Conservation (phyloP, 2,113 vertebrate species). For the Vireo altiloquus region DNA sequence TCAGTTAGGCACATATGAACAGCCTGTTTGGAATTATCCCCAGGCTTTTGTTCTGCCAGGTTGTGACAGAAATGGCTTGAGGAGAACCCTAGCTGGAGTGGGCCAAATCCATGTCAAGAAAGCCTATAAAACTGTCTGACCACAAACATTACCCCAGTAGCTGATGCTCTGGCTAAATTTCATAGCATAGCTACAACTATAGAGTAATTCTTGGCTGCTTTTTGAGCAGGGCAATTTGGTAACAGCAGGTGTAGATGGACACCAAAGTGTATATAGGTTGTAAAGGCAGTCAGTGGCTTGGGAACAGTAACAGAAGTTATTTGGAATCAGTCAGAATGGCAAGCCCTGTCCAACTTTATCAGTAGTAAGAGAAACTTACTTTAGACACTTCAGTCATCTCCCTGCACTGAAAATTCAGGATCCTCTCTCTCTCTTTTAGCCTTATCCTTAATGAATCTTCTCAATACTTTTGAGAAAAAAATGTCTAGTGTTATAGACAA, state of each 20-base stretch:
- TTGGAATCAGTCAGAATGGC: background rate
- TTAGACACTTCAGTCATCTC: background rate
- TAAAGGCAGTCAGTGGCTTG: background rate
- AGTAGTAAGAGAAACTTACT: background rate
- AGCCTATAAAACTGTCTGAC: background rate
- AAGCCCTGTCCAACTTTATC: background rate
- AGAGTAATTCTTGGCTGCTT: background rate
- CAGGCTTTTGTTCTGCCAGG: background rate
- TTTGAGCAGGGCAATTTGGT: background rate
- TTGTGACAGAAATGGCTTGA: background rate
- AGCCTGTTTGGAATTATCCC: background rate
- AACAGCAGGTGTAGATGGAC: background rate
- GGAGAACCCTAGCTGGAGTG: accelerated
- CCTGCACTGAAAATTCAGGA: background rate
- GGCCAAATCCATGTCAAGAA: background rate
- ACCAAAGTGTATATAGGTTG: background rate
- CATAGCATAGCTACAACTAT: background rate
- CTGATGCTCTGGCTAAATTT: background rate
- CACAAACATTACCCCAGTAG: background rate
- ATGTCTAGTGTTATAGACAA: background rate
- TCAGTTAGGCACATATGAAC: background rate
- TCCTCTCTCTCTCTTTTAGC: background rate
- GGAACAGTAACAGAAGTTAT: background rate
- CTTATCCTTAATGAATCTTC: background rate
- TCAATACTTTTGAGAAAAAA: background rate